Evolutionary conservation across 2,797 vertebrate genomes (phyloP), one percentile per base, ranked within the genome.

Genomic region (Eleutherodactylus coqui): DNA sequence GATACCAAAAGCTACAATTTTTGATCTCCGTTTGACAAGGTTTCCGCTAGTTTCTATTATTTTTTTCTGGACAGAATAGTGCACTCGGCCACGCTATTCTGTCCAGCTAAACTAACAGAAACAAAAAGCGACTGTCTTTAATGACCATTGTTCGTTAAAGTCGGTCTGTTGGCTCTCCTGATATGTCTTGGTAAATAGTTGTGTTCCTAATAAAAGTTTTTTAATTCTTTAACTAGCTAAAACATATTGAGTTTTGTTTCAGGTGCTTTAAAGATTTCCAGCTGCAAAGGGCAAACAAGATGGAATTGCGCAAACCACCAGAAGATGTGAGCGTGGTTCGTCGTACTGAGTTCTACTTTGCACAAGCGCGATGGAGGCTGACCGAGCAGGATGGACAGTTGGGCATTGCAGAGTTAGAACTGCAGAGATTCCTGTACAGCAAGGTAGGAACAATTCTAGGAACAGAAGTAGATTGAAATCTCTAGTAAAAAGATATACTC

Each of bases 261-360:
- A 99, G 98, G 89, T 99, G 98, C 91, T 99, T 99, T 89, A 99
- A 98, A 88, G 98, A 99, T 91, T 99, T 99, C 91, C 97, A 99
- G 89, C 94, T 99, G 76, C 98, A 99, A 86, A 92, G 97, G 53
- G 96, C 97, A 55, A 99, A 98, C 94, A 99, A 99, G 90, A 95
- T 99, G 94, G 98, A 99, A 92, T 93, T 99, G 85, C 95, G 97
- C 17, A 99, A 99, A 90, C 97, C 97, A 51, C 97, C 94, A 0
- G 98, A 99, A 91, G 98, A 99, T 0, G 96, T 99, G 76, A 97
- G 98, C 0, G 98, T 99, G 89, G 98, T 92, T 1, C 95, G 98
- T 53, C 93, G 97, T n/a, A 99, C 98, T 0, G 98, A 99, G 92
- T 97, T 99, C 90, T 99, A 97, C 92, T 99, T 99, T 0, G 98